These are phyloP conservation scores for Leptodactylus fuscus DNA, from an alignment of 2,113 vertebrate genomes.

Conservation along the genomic window DNA sequence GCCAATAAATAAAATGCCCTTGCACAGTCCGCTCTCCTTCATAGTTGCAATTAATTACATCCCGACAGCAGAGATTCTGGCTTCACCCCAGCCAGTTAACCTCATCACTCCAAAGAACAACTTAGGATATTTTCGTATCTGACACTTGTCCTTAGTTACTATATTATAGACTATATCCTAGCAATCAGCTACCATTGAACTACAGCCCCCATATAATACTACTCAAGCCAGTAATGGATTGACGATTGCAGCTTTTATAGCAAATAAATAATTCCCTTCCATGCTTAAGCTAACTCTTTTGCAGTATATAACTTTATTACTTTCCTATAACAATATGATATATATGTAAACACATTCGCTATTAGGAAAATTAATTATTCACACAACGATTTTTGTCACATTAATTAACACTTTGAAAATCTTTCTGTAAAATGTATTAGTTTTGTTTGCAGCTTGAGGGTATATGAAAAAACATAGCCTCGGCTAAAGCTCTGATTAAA, in stretches of 20 bases:
- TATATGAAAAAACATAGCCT: constrained; percentile 29
- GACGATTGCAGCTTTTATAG: constrained; percentile 3
- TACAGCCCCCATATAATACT: not conserved
- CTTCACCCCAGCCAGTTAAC: constrained; percentile 19
- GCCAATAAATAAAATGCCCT: constrained; percentile 30
- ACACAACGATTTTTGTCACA: constrained; percentile 47
- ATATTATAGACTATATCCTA: not conserved
- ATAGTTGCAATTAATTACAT: constrained; percentile 38
- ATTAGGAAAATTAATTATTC: constrained; percentile 48
- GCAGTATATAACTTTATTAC: not conserved
- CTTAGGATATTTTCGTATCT: not conserved
- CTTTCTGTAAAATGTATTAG: constrained; percentile 29
- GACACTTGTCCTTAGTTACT: not conserved
- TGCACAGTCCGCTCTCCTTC: not conserved
- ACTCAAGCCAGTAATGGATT: not conserved
- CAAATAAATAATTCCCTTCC: not conserved
- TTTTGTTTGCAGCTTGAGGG: constrained; percentile 19
- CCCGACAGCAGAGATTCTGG: not conserved
- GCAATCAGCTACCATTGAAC: not conserved
- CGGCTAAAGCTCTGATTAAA: constrained; percentile 23
- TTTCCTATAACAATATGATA: not conserved
- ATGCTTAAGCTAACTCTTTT: not conserved
- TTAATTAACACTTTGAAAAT: constrained; percentile 51
- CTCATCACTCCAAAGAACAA: constrained; percentile 8
- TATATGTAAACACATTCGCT: constrained; percentile 19